Conservation (phyloP, 1,140 invertebrate genomes). For the Euwallacea fornicatus region DNA sequence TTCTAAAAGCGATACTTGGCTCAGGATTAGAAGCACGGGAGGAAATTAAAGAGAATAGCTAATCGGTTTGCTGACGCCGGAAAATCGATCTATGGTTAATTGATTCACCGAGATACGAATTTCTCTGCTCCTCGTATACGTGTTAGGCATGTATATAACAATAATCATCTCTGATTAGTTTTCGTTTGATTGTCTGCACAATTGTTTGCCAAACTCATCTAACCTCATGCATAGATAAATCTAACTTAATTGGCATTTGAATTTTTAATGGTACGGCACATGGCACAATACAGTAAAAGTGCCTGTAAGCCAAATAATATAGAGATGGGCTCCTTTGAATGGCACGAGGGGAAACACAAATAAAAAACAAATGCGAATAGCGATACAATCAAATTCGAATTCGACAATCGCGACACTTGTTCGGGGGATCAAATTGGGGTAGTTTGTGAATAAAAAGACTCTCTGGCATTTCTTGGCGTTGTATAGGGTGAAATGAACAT, state of each 20-base stretch:
- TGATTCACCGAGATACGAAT: constrained; percentile 28
- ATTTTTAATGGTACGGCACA: not conserved
- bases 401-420: constrained; percentile 40
- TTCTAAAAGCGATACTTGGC: constrained; percentile 38
- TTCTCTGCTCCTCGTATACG: constrained; percentile 5
- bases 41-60: constrained; percentile 38
- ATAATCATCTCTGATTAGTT: constrained; percentile 22
- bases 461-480: constrained; percentile 1
- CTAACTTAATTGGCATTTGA: not conserved
- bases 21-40: constrained; percentile 31
- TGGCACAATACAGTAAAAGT: constrained; percentile 3
- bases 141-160: constrained; percentile 13
- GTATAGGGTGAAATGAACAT: not conserved
- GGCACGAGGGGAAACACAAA: constrained; percentile 1
- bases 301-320: not conserved
- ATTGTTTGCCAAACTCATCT: constrained; percentile 7
- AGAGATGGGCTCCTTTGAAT: not conserved
- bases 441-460: constrained; percentile 36
- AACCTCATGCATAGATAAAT: constrained; percentile 2
- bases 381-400: constrained; percentile 40
- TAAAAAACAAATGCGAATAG: constrained; percentile 36
- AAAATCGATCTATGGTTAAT: constrained; percentile 37
- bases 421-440: constrained; percentile 32
- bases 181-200: constrained; percentile 22
- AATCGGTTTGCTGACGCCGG: constrained; percentile 28